Evolutionary conservation across 2,888 invertebrate species (phyloP), one percentile per base, ranked within the genome.

Genomic region (Diarsia dahlii): DNA sequence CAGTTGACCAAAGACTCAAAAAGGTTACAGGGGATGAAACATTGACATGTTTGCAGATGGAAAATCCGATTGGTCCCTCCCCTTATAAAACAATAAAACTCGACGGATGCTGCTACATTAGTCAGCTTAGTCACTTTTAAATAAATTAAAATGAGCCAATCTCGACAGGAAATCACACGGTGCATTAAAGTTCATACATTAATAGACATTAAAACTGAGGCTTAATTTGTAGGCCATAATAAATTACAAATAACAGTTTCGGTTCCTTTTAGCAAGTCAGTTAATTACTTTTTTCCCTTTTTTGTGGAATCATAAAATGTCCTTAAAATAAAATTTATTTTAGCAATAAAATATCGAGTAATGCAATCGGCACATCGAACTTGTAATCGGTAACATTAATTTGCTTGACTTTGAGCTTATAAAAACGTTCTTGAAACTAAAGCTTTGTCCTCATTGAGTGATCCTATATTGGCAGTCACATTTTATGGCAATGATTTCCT

Each of bases 361-460:
- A 86, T 74, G 80, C 74, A 80, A 84, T 80, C 72, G 74, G 84
- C 67, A 76, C 78, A 67, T 67, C 54, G 74, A 76, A 84, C 71
- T 80, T 81, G 80, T 74, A 76, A 87, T 85, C 84, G 82, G 65
- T 28, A 67, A 78, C 88, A 84, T 88, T 84, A 85, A 89, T 87
- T 84, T 69, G 28, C 18, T 28, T 18, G 70, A 73, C 56, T 52
- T 28, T 84, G 67, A 15, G 52, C 58, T 76, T 77, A 69, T 78
- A 76, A 82, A 80, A 75, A 72, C 10, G 60, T 65, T 67, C 77
- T 74, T 65, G 39, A 62, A 71, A 71, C 34, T 60, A 78, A 81
- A 54, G 68, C n/a, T 60, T 23, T 50, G 50, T 50, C 6, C 71
- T 73, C n/a, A 60, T 39, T 15, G 18, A 45, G 39, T 9, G 10